Conservation (phyloP, 35 echinoderm and acorn worm species). For the Acanthaster planci region DNA sequence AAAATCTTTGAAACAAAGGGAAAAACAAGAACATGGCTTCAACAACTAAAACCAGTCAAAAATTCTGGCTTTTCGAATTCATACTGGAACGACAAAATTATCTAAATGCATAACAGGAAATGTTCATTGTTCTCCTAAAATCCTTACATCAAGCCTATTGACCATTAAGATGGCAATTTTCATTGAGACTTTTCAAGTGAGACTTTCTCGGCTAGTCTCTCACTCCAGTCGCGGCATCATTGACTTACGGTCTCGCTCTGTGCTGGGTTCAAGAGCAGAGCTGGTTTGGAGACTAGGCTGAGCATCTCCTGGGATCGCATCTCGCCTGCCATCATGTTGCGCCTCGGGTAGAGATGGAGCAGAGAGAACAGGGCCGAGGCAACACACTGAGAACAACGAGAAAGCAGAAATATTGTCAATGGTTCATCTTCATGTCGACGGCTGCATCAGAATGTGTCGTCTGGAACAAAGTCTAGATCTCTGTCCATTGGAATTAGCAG, state of each 20-base stretch:
- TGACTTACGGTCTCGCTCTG: conserved; percentile 97
- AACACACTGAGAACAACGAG: conserved; percentile 59
- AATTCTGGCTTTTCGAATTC: no score
- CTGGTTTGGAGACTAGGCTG: conserved; percentile 91
- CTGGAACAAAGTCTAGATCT: no score
- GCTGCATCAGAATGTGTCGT: not conserved
- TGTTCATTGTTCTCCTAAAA: no score
- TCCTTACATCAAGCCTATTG: no score
- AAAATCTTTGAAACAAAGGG: no score
- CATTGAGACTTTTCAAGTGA: no score
- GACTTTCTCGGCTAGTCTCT: not conserved
- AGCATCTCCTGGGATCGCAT: conserved; percentile 96
- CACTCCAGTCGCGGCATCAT: not conserved
- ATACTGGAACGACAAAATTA: no score
- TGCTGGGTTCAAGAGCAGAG: conserved; percentile 90
- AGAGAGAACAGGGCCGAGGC: conserved; percentile 83
- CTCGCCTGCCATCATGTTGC: conserved; percentile 84
- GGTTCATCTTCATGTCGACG: not conserved
- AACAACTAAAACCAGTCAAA: no score
- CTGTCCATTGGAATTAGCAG: no score
- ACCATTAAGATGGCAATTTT: no score
- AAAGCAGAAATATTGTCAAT: not conserved
- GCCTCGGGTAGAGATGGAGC: conserved; percentile 83
- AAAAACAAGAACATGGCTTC: no score
- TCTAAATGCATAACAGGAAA: no score